phyloP scores from a whole-genome alignment of 1,140 invertebrate species.

The Oryctes rhinoceros region DNA sequence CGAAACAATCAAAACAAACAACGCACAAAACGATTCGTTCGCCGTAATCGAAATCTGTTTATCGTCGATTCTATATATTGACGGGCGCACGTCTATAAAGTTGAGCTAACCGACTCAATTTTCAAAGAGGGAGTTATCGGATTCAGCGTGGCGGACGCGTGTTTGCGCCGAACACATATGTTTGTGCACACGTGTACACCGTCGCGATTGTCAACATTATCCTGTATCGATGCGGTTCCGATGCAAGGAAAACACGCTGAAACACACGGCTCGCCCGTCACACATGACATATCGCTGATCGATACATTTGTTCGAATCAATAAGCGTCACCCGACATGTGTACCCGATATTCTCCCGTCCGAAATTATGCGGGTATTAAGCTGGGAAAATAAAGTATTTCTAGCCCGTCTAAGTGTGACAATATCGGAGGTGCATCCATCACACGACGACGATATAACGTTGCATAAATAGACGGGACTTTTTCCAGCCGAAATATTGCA shows the following conservation, averaged over 20 bases:
- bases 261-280: background rate
- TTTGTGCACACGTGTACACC: background rate
- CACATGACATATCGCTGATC: slow-evolving; percentile 9
- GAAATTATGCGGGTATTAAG: background rate
- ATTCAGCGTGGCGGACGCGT: too few species aligned
- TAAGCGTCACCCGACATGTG: background rate
- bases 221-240: background rate
- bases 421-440: background rate
- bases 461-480: too few species aligned
- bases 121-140: too few species aligned
- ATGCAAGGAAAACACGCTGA: background rate
- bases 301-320: slow-evolving; percentile 11
- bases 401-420: background rate
- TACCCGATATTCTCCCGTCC: background rate
- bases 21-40: too few species aligned
- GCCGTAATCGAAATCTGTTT: too few species aligned
- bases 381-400: slow-evolving; percentile 3
- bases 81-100: too few species aligned
- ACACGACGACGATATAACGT: background rate
- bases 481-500: too few species aligned
- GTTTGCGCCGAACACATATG: too few species aligned
- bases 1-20: too few species aligned
- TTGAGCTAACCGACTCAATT: too few species aligned
- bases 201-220: background rate
- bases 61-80: too few species aligned